Base-by-base conservation (phyloP, 2,797 vertebrate species). In the Acomys russatus region DNA sequence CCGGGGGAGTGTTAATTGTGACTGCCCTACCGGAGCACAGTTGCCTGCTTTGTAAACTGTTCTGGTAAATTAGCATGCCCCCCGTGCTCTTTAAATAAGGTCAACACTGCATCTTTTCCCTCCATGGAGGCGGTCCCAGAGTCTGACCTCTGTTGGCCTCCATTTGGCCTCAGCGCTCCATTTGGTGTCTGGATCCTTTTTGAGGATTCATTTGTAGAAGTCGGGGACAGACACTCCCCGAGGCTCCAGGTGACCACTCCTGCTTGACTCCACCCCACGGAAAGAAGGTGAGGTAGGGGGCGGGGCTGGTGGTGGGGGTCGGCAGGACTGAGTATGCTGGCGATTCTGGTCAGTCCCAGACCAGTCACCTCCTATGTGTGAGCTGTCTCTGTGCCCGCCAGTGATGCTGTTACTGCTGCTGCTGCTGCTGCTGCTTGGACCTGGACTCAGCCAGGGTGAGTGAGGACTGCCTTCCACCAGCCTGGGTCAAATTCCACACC, bases 221-320 rank as follows among this genome's bases (percentile, higher is more conserved):
- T 70, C 20, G 18, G 1, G n/a, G 44, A 17, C 17, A 9, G 22
- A 22, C 15, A 68, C 56, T 85, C 51, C 51, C 63, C 33, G 20
- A 38, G 76, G 54, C 20, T 6, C 94, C 97, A 96, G 97, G 97
- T 82, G 56, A 79, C 84, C 1, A 49, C 51, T 96, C 17, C 91
- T 86, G 44, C 38, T 11, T 77, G 74, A 88, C 96, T 59, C 96
- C 87, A 22, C 96, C 96, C 17, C 12, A 73, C 35, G 0, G 63
- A 11, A 30, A 68, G n/a, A 73, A 89, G 94, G 94, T 49, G 90
- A 92, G 88, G 86, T 25, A 5, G 14, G 79, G 76, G 95, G 89
- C 54, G 82, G 91, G 78, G 59, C 70, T 77, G 49, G 23, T 3
- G 44, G 91, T 54, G 9, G 38, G 78, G 89, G 78, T 76, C 23